These are phyloP conservation scores for Lytechinus variegatus DNA, from an alignment of 35 echinoderm and acorn worm genomes.

Conservation along the genomic window DNA sequence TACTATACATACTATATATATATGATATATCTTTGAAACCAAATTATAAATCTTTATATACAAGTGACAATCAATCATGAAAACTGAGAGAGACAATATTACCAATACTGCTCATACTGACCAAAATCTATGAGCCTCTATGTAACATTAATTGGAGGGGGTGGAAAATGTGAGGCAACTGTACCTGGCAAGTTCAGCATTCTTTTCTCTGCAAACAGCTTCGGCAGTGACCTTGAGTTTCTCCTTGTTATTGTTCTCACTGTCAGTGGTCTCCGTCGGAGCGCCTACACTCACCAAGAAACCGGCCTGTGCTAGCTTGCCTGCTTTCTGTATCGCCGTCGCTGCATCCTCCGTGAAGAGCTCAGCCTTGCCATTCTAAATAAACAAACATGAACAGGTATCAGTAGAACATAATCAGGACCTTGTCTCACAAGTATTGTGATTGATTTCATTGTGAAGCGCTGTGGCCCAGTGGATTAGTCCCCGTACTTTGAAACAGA, in stretches of 20 bases:
- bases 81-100: not conserved
- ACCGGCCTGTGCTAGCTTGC: conserved; percentile 74
- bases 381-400: not conserved
- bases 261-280: conserved; percentile 53
- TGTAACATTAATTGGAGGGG: too few relatives aligned
- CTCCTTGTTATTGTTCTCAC: conserved; percentile 69
- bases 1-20: too few relatives aligned
- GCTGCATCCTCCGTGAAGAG: conserved; percentile 78
- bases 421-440: too few relatives aligned
- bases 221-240: conserved; percentile 78
- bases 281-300: conserved; percentile 73
- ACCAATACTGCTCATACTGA: not conserved
- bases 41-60: too few relatives aligned
- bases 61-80: too few relatives aligned
- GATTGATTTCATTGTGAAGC: too few relatives aligned
- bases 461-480: too few relatives aligned
- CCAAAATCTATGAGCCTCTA: not conserved
- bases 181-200: conserved; percentile 82
- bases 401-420: too few relatives aligned
- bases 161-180: not conserved
- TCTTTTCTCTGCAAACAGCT: conserved; percentile 78
- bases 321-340: conserved; percentile 67
- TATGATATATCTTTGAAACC: too few relatives aligned
- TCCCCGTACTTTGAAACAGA: too few relatives aligned
- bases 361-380: conserved; percentile 69